These are phyloP conservation scores for Palythoa grandiflora DNA, from an alignment of 92 coral and sea anemone genomes.

Conservation along the genomic window DNA sequence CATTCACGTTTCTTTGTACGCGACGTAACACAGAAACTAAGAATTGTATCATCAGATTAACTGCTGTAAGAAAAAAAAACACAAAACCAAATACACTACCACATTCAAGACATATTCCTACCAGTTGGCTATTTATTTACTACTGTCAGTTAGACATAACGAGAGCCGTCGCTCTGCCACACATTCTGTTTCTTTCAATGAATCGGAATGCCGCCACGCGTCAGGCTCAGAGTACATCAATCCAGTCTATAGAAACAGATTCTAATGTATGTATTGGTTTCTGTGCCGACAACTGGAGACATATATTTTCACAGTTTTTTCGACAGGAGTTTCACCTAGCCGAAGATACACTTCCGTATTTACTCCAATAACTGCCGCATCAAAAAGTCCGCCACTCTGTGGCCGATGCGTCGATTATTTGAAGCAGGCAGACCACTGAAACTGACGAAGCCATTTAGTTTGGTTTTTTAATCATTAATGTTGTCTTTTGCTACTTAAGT, in stretches of 20 bases:
- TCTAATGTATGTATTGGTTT: constrained; percentile 36
- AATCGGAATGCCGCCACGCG: constrained; percentile 80
- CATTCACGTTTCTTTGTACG: neutral
- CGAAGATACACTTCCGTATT: too few species aligned
- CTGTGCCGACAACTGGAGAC: constrained; percentile 99
- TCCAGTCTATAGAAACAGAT: constrained; percentile 92
- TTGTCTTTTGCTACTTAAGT: too few species aligned
- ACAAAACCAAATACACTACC: constrained; percentile 12
- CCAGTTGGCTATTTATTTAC: neutral
- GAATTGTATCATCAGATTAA: neutral
- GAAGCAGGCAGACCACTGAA: too few species aligned
- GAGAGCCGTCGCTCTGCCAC: constrained; percentile 85
- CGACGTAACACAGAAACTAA: neutral
- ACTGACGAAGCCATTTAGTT: too few species aligned
- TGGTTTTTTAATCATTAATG: too few species aligned
- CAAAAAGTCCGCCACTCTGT: too few species aligned
- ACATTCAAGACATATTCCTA: neutral
- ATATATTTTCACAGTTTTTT: constrained; percentile 21
- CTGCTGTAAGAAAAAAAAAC: neutral
- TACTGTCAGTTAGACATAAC: neutral
- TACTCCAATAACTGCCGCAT: too few species aligned
- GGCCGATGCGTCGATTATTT: too few species aligned
- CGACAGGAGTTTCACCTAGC: too few species aligned
- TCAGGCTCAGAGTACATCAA: constrained; percentile 70
- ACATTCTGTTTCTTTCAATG: constrained; percentile 52